These are phyloP conservation scores for Lagria hirta DNA, from an alignment of 2,888 invertebrate genomes.

Conservation along the genomic window DNA sequence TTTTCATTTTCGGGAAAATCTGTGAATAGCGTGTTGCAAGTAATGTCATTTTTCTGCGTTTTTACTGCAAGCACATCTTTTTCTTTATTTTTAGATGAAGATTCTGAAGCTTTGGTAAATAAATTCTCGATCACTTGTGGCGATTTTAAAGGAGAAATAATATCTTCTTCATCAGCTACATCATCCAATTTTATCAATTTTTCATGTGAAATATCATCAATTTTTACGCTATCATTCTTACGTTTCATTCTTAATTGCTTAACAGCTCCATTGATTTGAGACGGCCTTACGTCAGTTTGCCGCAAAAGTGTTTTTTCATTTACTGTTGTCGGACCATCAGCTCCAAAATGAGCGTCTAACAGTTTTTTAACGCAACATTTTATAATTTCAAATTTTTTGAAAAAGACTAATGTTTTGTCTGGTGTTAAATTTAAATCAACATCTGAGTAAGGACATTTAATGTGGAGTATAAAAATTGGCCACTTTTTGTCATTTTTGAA, in stretches of 20 bases:
- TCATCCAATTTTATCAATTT: slow-evolving; percentile 8
- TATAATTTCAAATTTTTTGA: slow-evolving; percentile 57
- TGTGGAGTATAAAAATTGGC: slow-evolving; percentile 59
- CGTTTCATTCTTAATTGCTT: slow-evolving; percentile 53
- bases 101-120: slow-evolving; percentile 5
- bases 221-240: slow-evolving; percentile 48
- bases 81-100: no score
- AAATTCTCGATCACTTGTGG: slow-evolving; percentile 12
- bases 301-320: slow-evolving; percentile 27
- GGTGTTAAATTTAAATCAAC: slow-evolving; percentile 58
- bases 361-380: slow-evolving; percentile 51
- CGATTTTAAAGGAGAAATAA: background rate
- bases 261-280: slow-evolving; percentile 50
- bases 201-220: no score
- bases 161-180: slow-evolving; percentile 5
- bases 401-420: slow-evolving; percentile 58
- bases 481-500: slow-evolving; percentile 32
- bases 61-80: slow-evolving; percentile 3
- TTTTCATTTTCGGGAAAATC: slow-evolving; percentile 39
- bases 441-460: slow-evolving; percentile 56
- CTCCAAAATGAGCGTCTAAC: slow-evolving; percentile 41
- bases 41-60: background rate
- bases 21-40: slow-evolving; percentile 12
- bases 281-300: slow-evolving; percentile 44
- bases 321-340: slow-evolving; percentile 38